phyloP scores from a whole-genome alignment of 2,888 invertebrate species.

The Lasioglossum vierecki region DNA sequence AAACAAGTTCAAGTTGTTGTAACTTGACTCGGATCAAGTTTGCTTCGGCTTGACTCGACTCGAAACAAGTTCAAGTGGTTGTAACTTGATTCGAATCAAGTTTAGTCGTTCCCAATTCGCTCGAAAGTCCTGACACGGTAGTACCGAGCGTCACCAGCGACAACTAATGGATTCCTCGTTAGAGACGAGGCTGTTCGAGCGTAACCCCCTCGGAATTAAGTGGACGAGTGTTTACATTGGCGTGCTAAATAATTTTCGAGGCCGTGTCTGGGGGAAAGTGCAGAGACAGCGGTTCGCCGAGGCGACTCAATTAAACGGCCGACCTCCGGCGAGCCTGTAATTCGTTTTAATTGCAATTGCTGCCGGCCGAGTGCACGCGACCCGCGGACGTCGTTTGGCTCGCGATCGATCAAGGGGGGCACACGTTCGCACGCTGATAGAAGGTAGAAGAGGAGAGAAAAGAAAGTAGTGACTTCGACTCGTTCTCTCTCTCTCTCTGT shows the following conservation, averaged over 20 bases:
- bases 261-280: constrained; percentile 50
- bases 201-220: constrained; percentile 32
- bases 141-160: not conserved
- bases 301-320: constrained; percentile 69
- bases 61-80: not conserved
- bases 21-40: not conserved
- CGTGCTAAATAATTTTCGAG: constrained; percentile 44
- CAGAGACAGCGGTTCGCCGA: constrained; percentile 66
- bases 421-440: not conserved
- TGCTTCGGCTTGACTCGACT: not conserved
- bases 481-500: not conserved
- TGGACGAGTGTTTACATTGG: constrained; percentile 27
- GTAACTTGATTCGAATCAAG: not conserved
- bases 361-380: constrained; percentile 15
- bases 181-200: not conserved
- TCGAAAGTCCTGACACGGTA: not conserved
- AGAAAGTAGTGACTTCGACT: not conserved
- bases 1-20: not conserved
- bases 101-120: not conserved
- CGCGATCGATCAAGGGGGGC: constrained; percentile 22
- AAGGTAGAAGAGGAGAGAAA: not conserved
- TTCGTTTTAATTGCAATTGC: constrained; percentile 46
- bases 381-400: not conserved
- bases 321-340: constrained; percentile 50
- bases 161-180: not conserved